A percentile compares a stretch with the other conserved stretches of the same genome.
These are phyloP conservation scores for Cydia fagiglandana DNA, from an alignment of 1,140 invertebrate species.

Conservation along the genomic window DNA sequence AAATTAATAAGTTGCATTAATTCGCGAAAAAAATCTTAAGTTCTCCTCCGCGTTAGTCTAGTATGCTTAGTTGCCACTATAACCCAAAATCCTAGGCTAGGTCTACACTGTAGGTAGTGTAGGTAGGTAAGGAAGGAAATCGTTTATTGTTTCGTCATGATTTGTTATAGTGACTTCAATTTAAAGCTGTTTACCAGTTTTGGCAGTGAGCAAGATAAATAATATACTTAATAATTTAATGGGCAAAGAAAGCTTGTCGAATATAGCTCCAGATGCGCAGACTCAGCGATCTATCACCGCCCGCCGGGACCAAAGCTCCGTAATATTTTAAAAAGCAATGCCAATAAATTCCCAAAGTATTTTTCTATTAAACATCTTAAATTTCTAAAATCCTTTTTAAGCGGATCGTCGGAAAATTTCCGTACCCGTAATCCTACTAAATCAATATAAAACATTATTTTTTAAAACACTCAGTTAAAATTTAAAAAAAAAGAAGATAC, in stretches of 20 bases:
- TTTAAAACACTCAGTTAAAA: background rate
- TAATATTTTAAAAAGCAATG: constrained; percentile 17
- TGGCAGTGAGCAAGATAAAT: background rate
- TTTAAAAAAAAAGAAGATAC: background rate
- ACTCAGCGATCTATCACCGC: constrained; percentile 12
- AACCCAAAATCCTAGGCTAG: too few species aligned
- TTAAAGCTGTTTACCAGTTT: background rate
- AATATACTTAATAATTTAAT: background rate
- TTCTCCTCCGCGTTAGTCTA: too few species aligned
- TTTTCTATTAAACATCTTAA: background rate
- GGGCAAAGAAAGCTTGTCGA: background rate
- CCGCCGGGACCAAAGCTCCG: constrained; percentile 10
- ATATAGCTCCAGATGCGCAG: background rate
- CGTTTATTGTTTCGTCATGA: too few species aligned
- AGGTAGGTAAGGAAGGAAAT: too few species aligned
- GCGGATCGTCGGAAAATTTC: background rate
- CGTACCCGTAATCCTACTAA: background rate
- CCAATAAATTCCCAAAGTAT: constrained; percentile 1
- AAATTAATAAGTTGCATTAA: too few species aligned
- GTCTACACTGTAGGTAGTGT: too few species aligned
- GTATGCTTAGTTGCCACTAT: too few species aligned
- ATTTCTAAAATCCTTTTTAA: background rate
- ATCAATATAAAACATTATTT: background rate
- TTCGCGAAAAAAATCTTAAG: too few species aligned
- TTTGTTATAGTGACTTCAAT: too few species aligned